phyloP scores from a whole-genome alignment of 2,888 invertebrate species.

The Protula sp. region DNA sequence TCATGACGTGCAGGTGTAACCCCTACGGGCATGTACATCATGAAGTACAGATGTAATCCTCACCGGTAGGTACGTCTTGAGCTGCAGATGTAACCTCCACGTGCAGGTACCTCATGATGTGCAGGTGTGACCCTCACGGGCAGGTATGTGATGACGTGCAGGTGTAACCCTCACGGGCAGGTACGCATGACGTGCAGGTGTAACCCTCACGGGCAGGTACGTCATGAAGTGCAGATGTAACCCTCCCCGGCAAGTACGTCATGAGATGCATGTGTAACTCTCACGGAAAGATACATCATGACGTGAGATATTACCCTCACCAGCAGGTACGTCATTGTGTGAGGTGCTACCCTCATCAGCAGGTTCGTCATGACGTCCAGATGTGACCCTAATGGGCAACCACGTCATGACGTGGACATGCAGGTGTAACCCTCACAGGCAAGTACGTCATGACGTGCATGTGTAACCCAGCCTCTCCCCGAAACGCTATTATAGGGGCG shows the following conservation, averaged over 20 bases:
- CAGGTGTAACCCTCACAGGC: constrained; percentile 41
- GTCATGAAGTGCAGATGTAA: too few relatives aligned
- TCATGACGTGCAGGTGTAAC: constrained; percentile 39
- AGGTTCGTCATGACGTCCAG: constrained; percentile 41
- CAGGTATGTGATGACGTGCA: not conserved
- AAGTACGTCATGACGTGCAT: constrained; percentile 37
- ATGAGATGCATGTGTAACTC: too few relatives aligned
- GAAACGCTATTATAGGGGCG: not conserved
- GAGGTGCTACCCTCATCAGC: constrained; percentile 39
- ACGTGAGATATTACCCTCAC: too few relatives aligned
- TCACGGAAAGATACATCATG: too few relatives aligned
- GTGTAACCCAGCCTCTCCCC: not conserved
- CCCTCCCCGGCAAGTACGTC: too few relatives aligned
- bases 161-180: too few relatives aligned
- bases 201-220: too few relatives aligned
- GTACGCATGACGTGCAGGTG: too few relatives aligned
- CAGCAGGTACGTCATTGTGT: too few relatives aligned
- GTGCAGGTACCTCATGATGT: constrained; percentile 46
- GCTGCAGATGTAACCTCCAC: too few relatives aligned
- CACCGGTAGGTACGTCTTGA: constrained; percentile 45
- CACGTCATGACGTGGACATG: too few relatives aligned
- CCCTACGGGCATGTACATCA: constrained; percentile 39
- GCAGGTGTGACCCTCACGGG: not conserved
- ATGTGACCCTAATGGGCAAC: constrained; percentile 42
- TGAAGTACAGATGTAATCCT: constrained; percentile 40